Evolutionary conservation across 2,113 vertebrate species (phyloP).

Genomic region (Pontoporia blainvillei): DNA sequence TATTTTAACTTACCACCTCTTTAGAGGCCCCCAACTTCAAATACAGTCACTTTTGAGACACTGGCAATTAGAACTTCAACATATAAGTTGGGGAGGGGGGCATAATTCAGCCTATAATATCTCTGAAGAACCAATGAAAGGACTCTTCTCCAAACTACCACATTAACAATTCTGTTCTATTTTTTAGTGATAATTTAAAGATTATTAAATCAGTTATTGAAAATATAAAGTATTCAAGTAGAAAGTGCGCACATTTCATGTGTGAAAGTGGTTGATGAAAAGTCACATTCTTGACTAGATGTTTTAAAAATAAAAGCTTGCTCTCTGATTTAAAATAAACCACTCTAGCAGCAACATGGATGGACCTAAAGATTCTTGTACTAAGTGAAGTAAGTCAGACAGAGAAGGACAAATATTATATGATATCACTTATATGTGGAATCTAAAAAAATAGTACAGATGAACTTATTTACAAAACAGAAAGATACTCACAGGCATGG

Average conservation of each 20-base stretch:
- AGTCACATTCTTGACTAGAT: background rate
- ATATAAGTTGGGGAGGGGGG: background rate
- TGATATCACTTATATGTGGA: background rate
- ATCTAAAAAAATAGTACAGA: background rate
- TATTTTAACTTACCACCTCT: background rate
- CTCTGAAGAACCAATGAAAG: background rate
- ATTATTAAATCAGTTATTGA: background rate
- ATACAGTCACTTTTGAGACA: background rate
- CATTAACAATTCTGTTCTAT: background rate
- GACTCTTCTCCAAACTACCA: background rate
- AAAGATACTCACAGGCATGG: too few relatives aligned
- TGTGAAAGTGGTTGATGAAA: background rate
- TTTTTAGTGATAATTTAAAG: background rate
- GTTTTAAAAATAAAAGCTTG: slow-evolving; percentile 1
- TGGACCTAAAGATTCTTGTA: background rate
- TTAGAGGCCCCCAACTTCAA: background rate
- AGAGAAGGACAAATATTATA: background rate
- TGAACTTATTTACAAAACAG: background rate
- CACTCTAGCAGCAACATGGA: background rate
- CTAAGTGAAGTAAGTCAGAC: background rate
- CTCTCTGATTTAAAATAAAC: background rate
- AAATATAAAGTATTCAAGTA: background rate
- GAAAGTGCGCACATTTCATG: background rate
- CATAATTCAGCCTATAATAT: background rate
- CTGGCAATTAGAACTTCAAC: background rate